Percentiles rank a stretch among this genome's conserved stretches.
Evolutionary conservation across 2,113 vertebrate genomes (phyloP).

Genomic region (Martes martes): DNA sequence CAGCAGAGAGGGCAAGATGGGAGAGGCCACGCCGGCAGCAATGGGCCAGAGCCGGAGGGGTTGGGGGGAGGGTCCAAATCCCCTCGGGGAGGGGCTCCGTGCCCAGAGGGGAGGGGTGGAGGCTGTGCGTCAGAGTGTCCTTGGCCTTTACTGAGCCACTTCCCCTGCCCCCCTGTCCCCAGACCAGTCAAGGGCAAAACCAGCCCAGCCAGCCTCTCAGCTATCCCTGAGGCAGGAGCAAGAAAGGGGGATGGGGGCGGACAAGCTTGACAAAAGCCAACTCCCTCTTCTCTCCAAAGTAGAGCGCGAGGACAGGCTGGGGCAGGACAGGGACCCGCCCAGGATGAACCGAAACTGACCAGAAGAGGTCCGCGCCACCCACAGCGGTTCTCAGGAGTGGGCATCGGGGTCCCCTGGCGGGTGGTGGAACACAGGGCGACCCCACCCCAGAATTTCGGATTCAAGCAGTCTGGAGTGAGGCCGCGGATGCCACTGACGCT

Average conservation of each 20-base stretch:
- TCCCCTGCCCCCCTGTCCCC: not conserved
- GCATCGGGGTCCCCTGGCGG: not conserved
- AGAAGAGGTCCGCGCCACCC: not conserved
- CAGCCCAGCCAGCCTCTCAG: not conserved
- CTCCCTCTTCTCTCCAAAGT: not conserved
- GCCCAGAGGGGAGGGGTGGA: not conserved
- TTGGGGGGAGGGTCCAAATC: not conserved
- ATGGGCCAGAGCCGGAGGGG: fast-evolving
- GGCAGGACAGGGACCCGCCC: not conserved
- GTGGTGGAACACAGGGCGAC: not conserved
- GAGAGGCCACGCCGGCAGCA: fast-evolving
- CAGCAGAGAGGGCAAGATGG: not conserved
- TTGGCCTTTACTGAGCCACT: not conserved
- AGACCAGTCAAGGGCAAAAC: not conserved
- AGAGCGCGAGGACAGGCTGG: fast-evolving
- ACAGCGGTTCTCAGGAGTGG: not conserved
- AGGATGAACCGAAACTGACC: not conserved
- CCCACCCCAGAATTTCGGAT: not conserved
- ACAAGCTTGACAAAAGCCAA: fast-evolving
- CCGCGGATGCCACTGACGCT: not conserved
- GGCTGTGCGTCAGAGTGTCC: not conserved
- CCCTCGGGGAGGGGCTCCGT: too few species aligned
- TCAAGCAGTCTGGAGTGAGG: not conserved
- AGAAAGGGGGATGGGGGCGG: too few species aligned
- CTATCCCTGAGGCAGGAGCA: not conserved